Percentiles rank a stretch among this genome's conserved stretches.
phyloP scores from a whole-genome alignment of 2,113 vertebrate species.

The Trinectes maculatus region DNA sequence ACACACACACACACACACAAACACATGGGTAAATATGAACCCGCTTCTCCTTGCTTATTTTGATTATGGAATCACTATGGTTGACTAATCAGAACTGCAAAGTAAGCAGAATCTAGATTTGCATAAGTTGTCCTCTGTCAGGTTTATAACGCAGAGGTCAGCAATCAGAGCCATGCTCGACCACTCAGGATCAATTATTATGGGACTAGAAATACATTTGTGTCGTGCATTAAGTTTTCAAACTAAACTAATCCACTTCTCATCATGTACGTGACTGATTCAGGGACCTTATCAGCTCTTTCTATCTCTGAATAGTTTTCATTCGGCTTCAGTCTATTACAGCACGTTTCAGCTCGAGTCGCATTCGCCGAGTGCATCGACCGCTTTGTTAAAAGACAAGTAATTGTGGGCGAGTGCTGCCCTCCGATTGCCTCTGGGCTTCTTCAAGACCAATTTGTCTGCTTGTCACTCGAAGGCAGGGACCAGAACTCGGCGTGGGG shows the following conservation, averaged over 20 bases:
- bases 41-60: slow-evolving; percentile 24
- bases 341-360: slow-evolving; percentile 32
- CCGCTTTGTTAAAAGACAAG: slow-evolving; percentile 56
- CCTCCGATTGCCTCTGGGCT: slow-evolving; percentile 64
- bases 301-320: slow-evolving; percentile 10
- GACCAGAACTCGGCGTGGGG: slow-evolving; percentile 22
- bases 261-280: neutral
- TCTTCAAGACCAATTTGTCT: slow-evolving; percentile 69
- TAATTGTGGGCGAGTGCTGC: slow-evolving; percentile 64
- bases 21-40: neutral
- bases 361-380: slow-evolving; percentile 50
- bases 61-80: slow-evolving; percentile 24
- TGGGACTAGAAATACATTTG: slow-evolving; percentile 18
- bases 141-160: slow-evolving; percentile 42
- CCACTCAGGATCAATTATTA: too few species aligned
- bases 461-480: slow-evolving; percentile 47
- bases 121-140: slow-evolving; percentile 40
- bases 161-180: slow-evolving; percentile 56
- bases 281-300: too few species aligned
- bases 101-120: slow-evolving; percentile 48
- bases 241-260: slow-evolving; percentile 17
- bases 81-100: slow-evolving; percentile 56
- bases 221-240: slow-evolving; percentile 15
- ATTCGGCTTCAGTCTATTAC: slow-evolving; percentile 43
- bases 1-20: neutral